phyloP scores from a whole-genome alignment of 1,140 invertebrate genomes.

The Sipha flava region DNA sequence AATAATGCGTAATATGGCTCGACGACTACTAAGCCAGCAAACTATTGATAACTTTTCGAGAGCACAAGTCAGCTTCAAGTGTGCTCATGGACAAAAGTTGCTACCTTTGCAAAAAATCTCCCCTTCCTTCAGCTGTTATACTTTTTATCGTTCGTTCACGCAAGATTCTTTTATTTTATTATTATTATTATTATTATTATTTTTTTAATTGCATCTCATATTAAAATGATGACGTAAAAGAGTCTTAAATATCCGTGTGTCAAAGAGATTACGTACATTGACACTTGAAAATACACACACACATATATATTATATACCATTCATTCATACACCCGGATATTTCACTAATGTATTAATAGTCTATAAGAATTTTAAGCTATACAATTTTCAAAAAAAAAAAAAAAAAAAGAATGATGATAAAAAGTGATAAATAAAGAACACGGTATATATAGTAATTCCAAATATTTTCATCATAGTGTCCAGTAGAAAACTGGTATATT shows the following conservation, averaged over 20 bases:
- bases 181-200: not conserved
- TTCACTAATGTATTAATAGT: no score
- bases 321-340: not conserved
- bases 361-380: no score
- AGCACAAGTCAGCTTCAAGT: conserved; percentile 1
- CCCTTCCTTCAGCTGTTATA: no score
- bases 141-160: not conserved
- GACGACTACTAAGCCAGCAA: not conserved
- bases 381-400: no score
- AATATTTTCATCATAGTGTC: no score
- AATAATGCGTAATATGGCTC: conserved; percentile 6
- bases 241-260: not conserved
- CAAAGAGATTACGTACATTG: conserved; percentile 7
- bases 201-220: conserved; percentile 13
- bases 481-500: no score
- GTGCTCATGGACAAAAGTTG: not conserved
- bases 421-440: no score
- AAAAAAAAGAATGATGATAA: no score
- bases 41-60: not conserved
- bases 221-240: conserved; percentile 13
- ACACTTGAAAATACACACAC: not conserved
- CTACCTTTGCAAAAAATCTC: conserved; percentile 5
- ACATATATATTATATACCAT: not conserved
- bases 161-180: not conserved
- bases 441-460: no score